A percentile compares a stretch with the other conserved stretches of the same genome.
These are phyloP conservation scores for Stenchaetothrips biformis DNA, from an alignment of 2,888 invertebrate species.

Conservation along the genomic window DNA sequence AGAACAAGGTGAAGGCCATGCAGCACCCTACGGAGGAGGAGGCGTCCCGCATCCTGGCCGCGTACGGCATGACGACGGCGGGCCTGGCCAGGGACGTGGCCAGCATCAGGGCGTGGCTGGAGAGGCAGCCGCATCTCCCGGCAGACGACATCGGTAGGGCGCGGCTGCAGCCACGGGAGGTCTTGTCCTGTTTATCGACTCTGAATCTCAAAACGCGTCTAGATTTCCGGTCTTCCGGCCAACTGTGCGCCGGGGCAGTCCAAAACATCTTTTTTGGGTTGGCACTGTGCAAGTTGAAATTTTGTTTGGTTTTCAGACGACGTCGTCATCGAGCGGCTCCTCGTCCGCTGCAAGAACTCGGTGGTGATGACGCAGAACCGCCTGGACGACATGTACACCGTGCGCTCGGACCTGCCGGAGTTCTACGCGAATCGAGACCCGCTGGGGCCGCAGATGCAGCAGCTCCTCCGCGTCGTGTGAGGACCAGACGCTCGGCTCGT, in stretches of 20 bases:
- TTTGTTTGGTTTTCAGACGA: constrained; percentile 37
- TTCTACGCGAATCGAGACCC: neutral
- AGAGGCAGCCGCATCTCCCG: constrained; percentile 61
- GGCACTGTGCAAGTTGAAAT: neutral
- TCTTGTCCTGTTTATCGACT: too few relatives aligned
- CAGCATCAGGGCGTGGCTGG: constrained; percentile 56
- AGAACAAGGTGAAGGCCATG: neutral
- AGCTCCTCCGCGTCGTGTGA: neutral
- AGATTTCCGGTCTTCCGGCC: neutral
- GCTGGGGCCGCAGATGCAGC: neutral
- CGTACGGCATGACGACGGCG: neutral
- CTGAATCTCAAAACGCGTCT: neutral
- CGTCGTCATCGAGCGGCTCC: neutral
- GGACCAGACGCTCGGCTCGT: neutral
- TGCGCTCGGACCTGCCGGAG: constrained; percentile 10
- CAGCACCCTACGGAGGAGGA: neutral
- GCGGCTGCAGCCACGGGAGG: neutral
- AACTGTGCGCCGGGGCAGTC: neutral
- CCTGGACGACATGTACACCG: constrained; percentile 15
- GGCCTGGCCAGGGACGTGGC: constrained; percentile 44
- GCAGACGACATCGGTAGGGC: constrained; percentile 55
- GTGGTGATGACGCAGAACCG: constrained; percentile 12
- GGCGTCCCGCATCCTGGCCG: neutral
- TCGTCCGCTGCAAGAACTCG: constrained; percentile 13
- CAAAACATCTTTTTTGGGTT: neutral